phyloP scores from a whole-genome alignment of 2,888 invertebrate species.

The Iphiclides podalirius region DNA sequence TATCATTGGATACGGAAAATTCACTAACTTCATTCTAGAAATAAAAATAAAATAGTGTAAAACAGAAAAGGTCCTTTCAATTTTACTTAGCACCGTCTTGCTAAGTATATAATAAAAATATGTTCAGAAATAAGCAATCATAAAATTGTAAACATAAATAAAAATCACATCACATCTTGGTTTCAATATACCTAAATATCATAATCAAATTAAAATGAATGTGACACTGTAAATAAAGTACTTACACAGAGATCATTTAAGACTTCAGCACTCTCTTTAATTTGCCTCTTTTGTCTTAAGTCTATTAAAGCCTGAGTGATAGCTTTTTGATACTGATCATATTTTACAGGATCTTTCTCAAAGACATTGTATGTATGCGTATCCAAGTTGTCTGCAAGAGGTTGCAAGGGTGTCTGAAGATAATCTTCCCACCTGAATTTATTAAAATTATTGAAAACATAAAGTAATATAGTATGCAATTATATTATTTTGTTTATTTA shows the following conservation, averaged over 20 bases:
- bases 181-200: too few species aligned
- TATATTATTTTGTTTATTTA: too few species aligned
- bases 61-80: too few species aligned
- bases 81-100: too few species aligned
- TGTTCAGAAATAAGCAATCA: too few species aligned
- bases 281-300: slow-evolving; percentile 48
- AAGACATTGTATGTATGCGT: slow-evolving; percentile 98
- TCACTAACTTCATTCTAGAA: slow-evolving; percentile 26
- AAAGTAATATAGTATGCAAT: not conserved
- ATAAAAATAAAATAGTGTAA: not conserved
- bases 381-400: slow-evolving; percentile 96
- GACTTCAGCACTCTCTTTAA: slow-evolving; percentile 18
- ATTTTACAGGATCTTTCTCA: slow-evolving; percentile 98
- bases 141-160: too few species aligned
- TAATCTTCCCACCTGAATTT: slow-evolving; percentile 93
- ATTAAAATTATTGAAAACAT: not conserved
- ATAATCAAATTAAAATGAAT: too few species aligned
- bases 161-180: too few species aligned
- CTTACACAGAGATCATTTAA: slow-evolving; percentile 27
- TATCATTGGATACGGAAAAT: slow-evolving; percentile 19
- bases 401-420: slow-evolving; percentile 94
- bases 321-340: slow-evolving; percentile 92
- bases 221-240: too few species aligned
- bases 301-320: slow-evolving; percentile 86
- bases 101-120: too few species aligned